Evolutionary conservation across 2,797 vertebrate genomes (phyloP).

Genomic region (Phoxinus dragarum): DNA sequence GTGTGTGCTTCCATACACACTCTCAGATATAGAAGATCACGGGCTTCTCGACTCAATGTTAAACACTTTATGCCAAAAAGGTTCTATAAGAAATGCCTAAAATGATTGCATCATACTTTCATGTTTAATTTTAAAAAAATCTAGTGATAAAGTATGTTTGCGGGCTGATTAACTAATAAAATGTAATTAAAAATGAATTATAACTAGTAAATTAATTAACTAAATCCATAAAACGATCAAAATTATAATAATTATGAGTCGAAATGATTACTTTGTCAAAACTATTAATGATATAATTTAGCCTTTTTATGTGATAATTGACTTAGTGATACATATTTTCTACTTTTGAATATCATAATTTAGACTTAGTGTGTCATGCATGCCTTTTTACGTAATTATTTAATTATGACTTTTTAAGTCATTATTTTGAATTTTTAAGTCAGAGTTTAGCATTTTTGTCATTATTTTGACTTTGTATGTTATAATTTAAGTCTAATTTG

Average conservation of each 20-base stretch:
- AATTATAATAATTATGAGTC: background rate
- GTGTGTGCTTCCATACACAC: constrained; percentile 62
- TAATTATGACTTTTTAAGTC: background rate
- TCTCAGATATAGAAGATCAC: rapidly evolving
- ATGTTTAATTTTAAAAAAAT: background rate
- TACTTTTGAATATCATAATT: background rate
- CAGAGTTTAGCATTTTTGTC: background rate
- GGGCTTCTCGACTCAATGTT: no score
- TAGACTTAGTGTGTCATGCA: background rate
- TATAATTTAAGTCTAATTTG: no score
- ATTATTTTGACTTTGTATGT: no score
- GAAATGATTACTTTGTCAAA: background rate
- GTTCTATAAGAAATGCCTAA: background rate
- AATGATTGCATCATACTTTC: background rate
- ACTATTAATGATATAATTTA: rapidly evolving
- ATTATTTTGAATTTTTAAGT: background rate
- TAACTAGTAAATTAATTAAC: background rate
- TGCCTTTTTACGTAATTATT: no score
- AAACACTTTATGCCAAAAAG: background rate
- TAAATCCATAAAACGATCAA: background rate
- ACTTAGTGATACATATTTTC: background rate
- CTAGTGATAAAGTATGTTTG: background rate
- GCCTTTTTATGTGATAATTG: background rate
- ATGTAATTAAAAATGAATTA: background rate
- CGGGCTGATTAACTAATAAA: background rate